A percentile compares a stretch with the other conserved stretches of the same genome.
Evolutionary conservation across 2,888 invertebrate genomes (phyloP).

Genomic region (Cheilosia vulpina): DNA sequence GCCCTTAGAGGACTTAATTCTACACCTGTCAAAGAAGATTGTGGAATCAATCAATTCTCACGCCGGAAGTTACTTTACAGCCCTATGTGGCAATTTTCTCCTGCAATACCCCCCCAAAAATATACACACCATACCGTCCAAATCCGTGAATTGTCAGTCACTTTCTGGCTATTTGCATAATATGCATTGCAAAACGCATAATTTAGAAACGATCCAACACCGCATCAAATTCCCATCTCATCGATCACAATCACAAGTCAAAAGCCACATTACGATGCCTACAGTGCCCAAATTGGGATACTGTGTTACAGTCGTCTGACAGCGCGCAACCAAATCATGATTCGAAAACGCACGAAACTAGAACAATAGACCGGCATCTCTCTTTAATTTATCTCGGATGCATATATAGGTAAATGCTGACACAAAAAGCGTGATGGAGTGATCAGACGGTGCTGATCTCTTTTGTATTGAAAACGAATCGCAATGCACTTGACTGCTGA

Average conservation of each 20-base stretch:
- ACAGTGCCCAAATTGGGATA: conserved; percentile 42
- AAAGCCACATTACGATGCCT: conserved; percentile 43
- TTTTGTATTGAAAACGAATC: conserved; percentile 24
- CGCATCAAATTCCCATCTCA: conserved; percentile 9
- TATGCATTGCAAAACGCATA: conserved; percentile 34
- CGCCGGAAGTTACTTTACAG: too few relatives aligned
- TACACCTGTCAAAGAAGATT: too few relatives aligned
- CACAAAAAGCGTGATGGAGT: conserved; percentile 69
- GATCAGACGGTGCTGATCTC: conserved; percentile 42
- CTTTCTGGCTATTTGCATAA: conserved; percentile 15
- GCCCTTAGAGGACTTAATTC: too few relatives aligned
- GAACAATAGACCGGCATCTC: conserved; percentile 72
- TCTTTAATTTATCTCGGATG: conserved; percentile 60
- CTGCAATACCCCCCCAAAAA: not conserved
- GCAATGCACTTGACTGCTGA: conserved; percentile 59
- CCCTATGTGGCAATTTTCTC: too few relatives aligned
- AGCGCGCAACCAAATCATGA: conserved; percentile 50
- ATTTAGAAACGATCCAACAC: not conserved
- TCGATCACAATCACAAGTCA: conserved; percentile 44
- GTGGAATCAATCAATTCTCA: too few relatives aligned
- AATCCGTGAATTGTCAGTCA: conserved; percentile 10
- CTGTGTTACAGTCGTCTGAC: conserved; percentile 1
- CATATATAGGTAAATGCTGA: conserved; percentile 35
- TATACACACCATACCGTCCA: not conserved
- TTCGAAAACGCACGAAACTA: conserved; percentile 68